Base-by-base conservation (phyloP, 2,888 invertebrate species). In the Tholera decimalis region DNA sequence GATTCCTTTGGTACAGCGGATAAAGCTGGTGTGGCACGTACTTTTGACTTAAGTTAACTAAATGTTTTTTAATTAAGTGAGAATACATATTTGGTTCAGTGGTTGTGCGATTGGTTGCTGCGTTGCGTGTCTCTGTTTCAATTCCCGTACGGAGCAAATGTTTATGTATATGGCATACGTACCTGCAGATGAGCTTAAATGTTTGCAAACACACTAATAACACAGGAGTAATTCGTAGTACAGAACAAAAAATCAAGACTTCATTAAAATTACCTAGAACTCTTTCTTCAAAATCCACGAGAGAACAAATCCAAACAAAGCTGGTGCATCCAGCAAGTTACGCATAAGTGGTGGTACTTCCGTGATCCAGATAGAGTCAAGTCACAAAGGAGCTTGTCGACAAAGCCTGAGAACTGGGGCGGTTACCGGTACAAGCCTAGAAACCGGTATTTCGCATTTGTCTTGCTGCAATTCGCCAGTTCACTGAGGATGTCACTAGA, bases 381-480 rank as follows among this genome's bases (percentile, higher is more conserved):
- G 80, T 83, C 82, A 86, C 88, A 89, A 88, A 88, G 85, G 79
- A 77, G 71, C 80, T 74, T 69, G 66, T 75, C 84, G 85, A 88
- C 89, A 88, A 86, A 82, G 88, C 86, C 81, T 91, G 91, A 85
- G 90, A 91, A 90, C 88, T 89, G 70, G 89, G 88, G 83, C 91
- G 86, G 85, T 84, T 84, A 88, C 88, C 88, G 87, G 85, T 87
- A 88, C 86, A 81, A 83, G 74, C 65, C 77, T 86, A 86, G 85
- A 79, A 83, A 77, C 68, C 76, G 51, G 75, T 79, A 70, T 59
- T 62, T 62, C 67, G 66, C 80, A 82, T 82, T 83, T 79, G 75
- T 83, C 83, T 79, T 49, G 67, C 46, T 71, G 79, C 82, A 61
- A 77, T 74, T 62, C 67, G 61, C 56, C 51, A 63, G 63, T 79